phyloP scores from a whole-genome alignment of 2,113 vertebrate species.

The Laterallus jamaicensis region DNA sequence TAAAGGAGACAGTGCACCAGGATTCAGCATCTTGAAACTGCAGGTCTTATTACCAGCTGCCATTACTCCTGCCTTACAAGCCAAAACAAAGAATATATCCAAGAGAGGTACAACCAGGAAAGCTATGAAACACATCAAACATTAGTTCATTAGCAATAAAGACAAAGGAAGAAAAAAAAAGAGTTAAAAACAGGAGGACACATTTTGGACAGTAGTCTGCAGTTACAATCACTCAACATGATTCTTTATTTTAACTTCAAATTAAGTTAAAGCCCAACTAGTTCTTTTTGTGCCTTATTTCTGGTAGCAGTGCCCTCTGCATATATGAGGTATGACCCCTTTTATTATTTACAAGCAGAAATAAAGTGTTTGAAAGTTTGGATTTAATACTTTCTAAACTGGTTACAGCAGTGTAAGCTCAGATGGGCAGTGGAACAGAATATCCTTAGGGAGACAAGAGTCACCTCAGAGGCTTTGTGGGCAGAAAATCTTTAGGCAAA shows the following conservation, averaged over 20 bases:
- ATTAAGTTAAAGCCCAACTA: not conserved
- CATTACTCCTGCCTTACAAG: not conserved
- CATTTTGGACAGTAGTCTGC: not conserved
- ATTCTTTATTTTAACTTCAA: not conserved
- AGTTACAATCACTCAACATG: not conserved
- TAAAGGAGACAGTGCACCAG: not conserved
- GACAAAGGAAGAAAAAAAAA: not conserved
- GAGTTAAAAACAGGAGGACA: not conserved
- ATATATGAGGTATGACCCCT: not conserved
- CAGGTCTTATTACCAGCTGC: not conserved
- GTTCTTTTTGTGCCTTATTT: not conserved
- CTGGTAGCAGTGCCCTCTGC: not conserved
- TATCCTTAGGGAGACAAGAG: slow-evolving; percentile 18
- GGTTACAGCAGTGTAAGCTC: slow-evolving; percentile 20
- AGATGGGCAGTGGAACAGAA: slow-evolving; percentile 20
- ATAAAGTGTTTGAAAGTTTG: not conserved
- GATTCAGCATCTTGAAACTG: not conserved
- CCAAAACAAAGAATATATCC: not conserved
- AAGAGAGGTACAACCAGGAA: not conserved
- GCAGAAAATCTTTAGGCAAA: slow-evolving; percentile 56
- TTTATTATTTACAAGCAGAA: not conserved
- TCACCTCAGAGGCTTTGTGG: not conserved
- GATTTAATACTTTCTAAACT: not conserved
- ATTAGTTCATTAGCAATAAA: not conserved
- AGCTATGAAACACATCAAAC: not conserved